These are phyloP conservation scores for Bovichtus diacanthus DNA, from an alignment of 2,797 vertebrate species.

Conservation along the genomic window DNA sequence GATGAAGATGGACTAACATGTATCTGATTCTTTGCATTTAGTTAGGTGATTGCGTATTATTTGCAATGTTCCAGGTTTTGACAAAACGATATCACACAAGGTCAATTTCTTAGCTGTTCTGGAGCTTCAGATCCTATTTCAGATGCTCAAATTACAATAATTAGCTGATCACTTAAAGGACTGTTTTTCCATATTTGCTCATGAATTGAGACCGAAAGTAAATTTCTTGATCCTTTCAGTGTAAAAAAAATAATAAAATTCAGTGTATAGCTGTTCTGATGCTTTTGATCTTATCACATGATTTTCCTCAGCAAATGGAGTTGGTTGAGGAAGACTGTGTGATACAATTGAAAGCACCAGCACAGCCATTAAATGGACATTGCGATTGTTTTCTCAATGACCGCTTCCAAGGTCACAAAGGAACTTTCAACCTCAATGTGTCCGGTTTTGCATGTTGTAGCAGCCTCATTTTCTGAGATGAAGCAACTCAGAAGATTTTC, in stretches of 20 bases:
- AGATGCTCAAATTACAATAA: neutral
- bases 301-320: neutral
- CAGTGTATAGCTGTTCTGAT: neutral
- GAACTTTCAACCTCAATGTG: neutral
- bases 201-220: neutral
- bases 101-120: neutral
- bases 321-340: neutral
- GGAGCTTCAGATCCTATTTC: neutral
- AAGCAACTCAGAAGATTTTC: neutral
- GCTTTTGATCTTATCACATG: neutral
- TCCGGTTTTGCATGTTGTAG: neutral
- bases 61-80: no score
- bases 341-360: neutral
- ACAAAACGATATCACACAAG: no score
- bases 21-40: neutral
- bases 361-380: neutral
- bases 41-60: fast-evolving
- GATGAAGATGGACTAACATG: neutral
- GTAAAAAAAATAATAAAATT: neutral
- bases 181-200: neutral
- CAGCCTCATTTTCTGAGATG: neutral
- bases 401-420: neutral
- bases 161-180: neutral
- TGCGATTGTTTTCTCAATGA: neutral
- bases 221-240: neutral